Base-by-base conservation (phyloP, 2,797 vertebrate species). In the Schizopygopsis malacanthus region DNA sequence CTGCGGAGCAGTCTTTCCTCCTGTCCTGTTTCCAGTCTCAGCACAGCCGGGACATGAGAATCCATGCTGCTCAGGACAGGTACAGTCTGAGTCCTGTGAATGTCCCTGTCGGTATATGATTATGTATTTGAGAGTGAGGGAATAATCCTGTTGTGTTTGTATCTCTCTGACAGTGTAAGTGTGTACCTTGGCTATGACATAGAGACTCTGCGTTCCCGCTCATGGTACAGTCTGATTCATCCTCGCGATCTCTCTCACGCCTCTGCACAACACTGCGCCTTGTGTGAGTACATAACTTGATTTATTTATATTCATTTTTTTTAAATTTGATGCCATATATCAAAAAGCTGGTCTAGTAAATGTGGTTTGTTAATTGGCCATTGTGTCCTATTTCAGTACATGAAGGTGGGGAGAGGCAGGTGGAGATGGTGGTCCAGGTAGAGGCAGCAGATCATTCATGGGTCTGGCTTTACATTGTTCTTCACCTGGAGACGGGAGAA, bases 211-310 rank as follows among this genome's bases (percentile, higher is more conserved):
- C 91, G 94, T 20, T 92, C 93, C 88, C 94, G 93, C 71, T 96
- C 96, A 59, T 96, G 95, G 95, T 96, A 96, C 91, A 94, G 93
- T 86, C 91, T 96, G 77, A 90, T 96, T 78, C 95, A 96, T 69
- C 96, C 96, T 0, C 94, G 96, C 82, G 96, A 96, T 87, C 93
- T 96, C 71, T 91, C 94, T 83, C 95, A 96, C 13, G 94, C 95
- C 77, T 95, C 95, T 75, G 91, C 94, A 81, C 95, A 95, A 86
- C 96, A 96, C 89, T 95, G 92, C 82, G 91, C 90, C 77, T 92
- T 96, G 80, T 81, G 96, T 96, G 88, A 96, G 96, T 95, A 89
- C 12, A 56, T 59, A 4, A 65, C 41, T 54, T 37, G 1, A 43
- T 22, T 33, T 2, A n/a, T 69, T 80, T 4, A 56, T 65, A 54